Evolutionary conservation across 53 echinoderm and acorn worm genomes (phyloP).

Genomic region (Hippasteria phrygiana): DNA sequence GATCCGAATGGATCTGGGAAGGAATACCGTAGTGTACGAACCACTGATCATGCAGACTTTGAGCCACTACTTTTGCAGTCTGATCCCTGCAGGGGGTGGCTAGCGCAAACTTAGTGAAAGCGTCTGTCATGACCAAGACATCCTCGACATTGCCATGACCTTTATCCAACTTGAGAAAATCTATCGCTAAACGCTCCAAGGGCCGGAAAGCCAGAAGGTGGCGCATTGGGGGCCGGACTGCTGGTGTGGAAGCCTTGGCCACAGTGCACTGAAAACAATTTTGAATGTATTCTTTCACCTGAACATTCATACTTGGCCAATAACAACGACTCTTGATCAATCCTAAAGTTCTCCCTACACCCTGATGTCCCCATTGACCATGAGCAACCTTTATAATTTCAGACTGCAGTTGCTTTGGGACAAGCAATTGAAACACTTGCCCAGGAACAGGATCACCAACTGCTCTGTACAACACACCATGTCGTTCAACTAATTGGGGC

Average conservation of each 20-base stretch:
- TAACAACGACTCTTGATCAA: slow-evolving; percentile 68
- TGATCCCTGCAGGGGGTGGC: slow-evolving; percentile 76
- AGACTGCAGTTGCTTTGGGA: slow-evolving; percentile 57
- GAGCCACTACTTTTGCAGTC: slow-evolving; percentile 76
- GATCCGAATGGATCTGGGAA: slow-evolving; percentile 75
- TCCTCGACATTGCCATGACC: slow-evolving; percentile 63
- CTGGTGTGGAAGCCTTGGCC: slow-evolving; percentile 62
- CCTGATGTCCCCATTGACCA: slow-evolving; percentile 75
- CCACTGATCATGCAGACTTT: slow-evolving; percentile 70
- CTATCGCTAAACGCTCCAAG: slow-evolving; percentile 72
- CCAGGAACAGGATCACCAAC: slow-evolving; percentile 31
- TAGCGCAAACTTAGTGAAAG: slow-evolving; percentile 77
- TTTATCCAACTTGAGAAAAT: slow-evolving; percentile 68
- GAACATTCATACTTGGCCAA: slow-evolving; percentile 76
- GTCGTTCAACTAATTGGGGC: slow-evolving; percentile 19
- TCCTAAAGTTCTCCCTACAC: slow-evolving; percentile 53
- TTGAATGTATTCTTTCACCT: slow-evolving; percentile 55
- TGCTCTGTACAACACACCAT: slow-evolving; percentile 67
- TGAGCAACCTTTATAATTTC: slow-evolving; percentile 61
- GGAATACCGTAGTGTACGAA: slow-evolving; percentile 83
- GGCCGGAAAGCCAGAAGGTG: slow-evolving; percentile 66
- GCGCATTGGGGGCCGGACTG: slow-evolving; percentile 37
- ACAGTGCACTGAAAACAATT: slow-evolving; percentile 67
- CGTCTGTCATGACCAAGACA: slow-evolving; percentile 79
- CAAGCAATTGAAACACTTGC: slow-evolving; percentile 52